Base-by-base conservation (phyloP, 2,888 invertebrate genomes). In the Phortica okadai region DNA sequence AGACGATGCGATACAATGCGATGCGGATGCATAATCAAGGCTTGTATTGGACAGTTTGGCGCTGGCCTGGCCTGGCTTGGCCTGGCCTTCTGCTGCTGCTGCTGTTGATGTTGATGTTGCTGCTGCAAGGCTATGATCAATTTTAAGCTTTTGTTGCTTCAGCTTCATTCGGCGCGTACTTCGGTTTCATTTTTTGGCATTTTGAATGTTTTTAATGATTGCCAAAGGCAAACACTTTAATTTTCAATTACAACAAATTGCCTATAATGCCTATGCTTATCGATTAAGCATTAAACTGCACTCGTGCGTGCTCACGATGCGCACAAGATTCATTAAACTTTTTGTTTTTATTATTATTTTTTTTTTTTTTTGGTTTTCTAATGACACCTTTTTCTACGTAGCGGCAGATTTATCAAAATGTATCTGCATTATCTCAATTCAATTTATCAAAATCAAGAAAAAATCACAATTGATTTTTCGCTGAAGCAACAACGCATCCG, bases 241-340 rank as follows among this genome's bases (percentile, higher is more conserved):
- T 88, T 86, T 86, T 86, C 86, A 86, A 86, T 86, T 88, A 86
- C 86, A 86, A 88, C 86, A 86, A 86, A 86, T 86, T 86, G 86
- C 88, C 83, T 81, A 86, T 88, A 86, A 86, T 86, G 84, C 84
- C 88, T 87, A 87, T 88, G 83, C 87, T 87, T 87, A 83, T 85
- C 88, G 87, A 66, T 74, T 58, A 62, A 25, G 42, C 44, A 14
- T 73, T 50, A 50, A 50, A 6, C 50, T 50, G 14, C 8, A 14
- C 2, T 11, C 14, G 8, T 50, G 50, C 8, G 10, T 50, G 8
- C 4, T 2, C 50, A 50, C 50, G 50, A 6, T 14, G 8, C 50
- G 50, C 50, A 50, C 50, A 11, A 5, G 50, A 14, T 14, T 50
- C 50, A 50, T 11, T 50, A 11, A 14, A 2, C 14, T 50, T 21